Evolutionary conservation across 1,140 invertebrate genomes (phyloP).

Genomic region (Lucilia sericata): DNA sequence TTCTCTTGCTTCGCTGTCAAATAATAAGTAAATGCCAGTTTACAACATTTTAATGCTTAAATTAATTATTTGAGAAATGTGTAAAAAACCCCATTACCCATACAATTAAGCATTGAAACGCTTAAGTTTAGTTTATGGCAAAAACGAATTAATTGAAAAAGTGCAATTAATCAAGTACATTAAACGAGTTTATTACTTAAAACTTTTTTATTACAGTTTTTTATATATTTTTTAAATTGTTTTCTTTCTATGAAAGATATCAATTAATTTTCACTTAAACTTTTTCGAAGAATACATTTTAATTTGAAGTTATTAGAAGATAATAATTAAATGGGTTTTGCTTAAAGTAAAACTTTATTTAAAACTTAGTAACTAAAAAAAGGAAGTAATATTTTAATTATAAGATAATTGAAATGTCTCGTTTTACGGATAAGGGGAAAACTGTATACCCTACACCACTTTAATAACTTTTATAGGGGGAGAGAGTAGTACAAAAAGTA

Average conservation of each 20-base stretch:
- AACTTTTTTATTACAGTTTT: neutral
- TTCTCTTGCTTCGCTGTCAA: too few species aligned
- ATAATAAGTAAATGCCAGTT: neutral
- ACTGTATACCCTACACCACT: too few species aligned
- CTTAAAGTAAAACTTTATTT: too few species aligned
- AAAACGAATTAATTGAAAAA: neutral
- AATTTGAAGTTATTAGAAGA: too few species aligned
- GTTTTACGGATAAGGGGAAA: too few species aligned
- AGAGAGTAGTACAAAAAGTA: too few species aligned
- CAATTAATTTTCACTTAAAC: neutral
- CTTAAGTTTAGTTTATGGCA: neutral
- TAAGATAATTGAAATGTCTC: too few species aligned
- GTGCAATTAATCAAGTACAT: conserved; percentile 13
- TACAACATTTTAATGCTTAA: neutral
- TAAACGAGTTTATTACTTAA: neutral
- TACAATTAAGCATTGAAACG: neutral
- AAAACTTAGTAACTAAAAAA: too few species aligned
- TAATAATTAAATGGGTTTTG: too few species aligned
- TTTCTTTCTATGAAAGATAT: neutral
- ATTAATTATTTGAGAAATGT: neutral
- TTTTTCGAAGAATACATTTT: neutral
- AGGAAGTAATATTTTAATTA: too few species aligned
- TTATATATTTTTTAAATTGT: neutral
- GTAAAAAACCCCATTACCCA: neutral
- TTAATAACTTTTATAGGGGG: too few species aligned